Percentiles rank a stretch among this genome's conserved stretches.
These are phyloP conservation scores for Crotophaga sulcirostris DNA, from an alignment of 2,113 vertebrate genomes.

Conservation along the genomic window DNA sequence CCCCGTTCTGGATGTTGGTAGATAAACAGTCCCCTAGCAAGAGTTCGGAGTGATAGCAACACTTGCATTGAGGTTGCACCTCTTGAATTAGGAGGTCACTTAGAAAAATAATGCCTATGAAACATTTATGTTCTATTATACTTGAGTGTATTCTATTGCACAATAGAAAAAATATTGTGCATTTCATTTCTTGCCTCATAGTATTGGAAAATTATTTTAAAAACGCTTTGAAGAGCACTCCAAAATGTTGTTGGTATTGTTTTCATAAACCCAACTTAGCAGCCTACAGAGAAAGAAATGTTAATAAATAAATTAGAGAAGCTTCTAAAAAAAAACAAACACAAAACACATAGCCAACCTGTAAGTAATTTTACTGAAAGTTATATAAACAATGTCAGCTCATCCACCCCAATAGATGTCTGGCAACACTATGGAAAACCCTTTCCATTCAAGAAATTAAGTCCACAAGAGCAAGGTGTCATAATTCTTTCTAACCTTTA, in stretches of 20 bases:
- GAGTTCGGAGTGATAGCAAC: background rate
- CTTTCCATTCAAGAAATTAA: background rate
- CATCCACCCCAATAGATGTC: background rate
- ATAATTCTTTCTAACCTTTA: background rate
- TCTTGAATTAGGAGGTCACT: background rate
- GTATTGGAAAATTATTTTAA: conserved; percentile 46
- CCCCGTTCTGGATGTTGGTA: background rate
- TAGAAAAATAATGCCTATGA: background rate
- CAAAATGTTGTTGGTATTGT: conserved; percentile 44
- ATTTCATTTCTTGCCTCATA: conserved; percentile 46
- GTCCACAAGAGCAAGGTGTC: background rate
- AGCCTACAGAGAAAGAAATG: conserved; percentile 40
- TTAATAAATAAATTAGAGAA: conserved; percentile 23
- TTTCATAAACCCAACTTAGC: conserved; percentile 23
- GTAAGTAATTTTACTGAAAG: background rate
- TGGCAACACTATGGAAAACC: background rate
- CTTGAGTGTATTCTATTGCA: background rate
- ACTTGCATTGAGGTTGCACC: background rate
- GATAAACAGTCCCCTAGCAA: background rate
- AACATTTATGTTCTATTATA: conserved; percentile 11
- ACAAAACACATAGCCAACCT: too few relatives aligned
- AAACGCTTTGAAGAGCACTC: conserved; percentile 56
- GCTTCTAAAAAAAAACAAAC: background rate
- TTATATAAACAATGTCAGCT: background rate
- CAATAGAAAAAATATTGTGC: conserved; percentile 34